Conservation (phyloP, 1,140 invertebrate genomes). For the Aporrectodea caliginosa region DNA sequence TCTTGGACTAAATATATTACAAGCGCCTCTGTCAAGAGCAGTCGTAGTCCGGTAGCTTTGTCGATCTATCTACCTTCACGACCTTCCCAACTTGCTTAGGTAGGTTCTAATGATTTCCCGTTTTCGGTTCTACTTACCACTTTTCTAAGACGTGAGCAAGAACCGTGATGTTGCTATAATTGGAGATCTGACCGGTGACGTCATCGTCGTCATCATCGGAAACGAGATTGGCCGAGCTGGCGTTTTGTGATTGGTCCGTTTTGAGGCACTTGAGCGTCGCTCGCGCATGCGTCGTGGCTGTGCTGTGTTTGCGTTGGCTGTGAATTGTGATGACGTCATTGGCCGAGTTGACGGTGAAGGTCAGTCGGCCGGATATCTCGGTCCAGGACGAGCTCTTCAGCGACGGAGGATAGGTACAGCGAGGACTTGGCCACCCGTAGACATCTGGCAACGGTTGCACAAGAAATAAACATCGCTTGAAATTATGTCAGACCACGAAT, state of each 20-base stretch:
- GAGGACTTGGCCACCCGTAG: neutral
- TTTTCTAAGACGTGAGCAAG: conserved; percentile 2
- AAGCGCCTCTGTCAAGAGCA: too few relatives aligned
- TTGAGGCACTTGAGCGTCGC: neutral
- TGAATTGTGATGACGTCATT: neutral
- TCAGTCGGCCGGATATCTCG: neutral
- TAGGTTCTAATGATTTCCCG: neutral
- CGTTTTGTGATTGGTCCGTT: neutral
- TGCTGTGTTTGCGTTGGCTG: neutral
- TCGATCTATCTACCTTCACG: too few relatives aligned
- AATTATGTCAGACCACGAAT: too few relatives aligned
- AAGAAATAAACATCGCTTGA: too few relatives aligned
- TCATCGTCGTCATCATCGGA: neutral
- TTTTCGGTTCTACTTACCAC: neutral
- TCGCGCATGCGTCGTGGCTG: neutral
- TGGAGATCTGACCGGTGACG: neutral
- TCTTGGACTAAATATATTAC: too few relatives aligned
- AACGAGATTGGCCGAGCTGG: neutral
- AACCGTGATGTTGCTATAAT: neutral
- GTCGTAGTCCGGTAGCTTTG: too few relatives aligned
- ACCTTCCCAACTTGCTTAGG: too few relatives aligned
- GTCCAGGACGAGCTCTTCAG: neutral
- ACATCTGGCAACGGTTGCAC: neutral
- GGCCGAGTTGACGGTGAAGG: neutral
- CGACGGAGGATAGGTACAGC: neutral